These are phyloP conservation scores for Heliconius charithonia DNA, from an alignment of 2,888 invertebrate genomes.

Conservation along the genomic window DNA sequence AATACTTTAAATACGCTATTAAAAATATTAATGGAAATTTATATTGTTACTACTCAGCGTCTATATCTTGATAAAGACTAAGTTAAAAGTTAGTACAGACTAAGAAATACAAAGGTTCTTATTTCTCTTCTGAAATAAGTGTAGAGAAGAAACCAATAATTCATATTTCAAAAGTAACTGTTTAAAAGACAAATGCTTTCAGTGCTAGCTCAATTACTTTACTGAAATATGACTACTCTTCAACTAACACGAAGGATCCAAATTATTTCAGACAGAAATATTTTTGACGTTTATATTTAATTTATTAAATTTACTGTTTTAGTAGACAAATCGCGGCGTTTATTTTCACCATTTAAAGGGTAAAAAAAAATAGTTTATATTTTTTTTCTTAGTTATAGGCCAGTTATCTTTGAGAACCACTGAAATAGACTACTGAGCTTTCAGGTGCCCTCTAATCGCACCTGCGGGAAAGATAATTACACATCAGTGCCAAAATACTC, in stretches of 20 bases:
- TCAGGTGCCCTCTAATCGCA: conserved; percentile 7
- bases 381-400: too few relatives aligned
- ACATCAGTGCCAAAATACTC: conserved; percentile 19
- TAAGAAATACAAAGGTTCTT: conserved; percentile 8
- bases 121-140: not conserved
- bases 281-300: too few relatives aligned
- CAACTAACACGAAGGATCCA: too few relatives aligned
- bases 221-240: not conserved
- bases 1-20: too few relatives aligned
- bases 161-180: not conserved
- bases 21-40: too few relatives aligned
- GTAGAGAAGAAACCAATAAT: not conserved
- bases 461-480: conserved; percentile 12
- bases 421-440: not conserved
- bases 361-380: too few relatives aligned
- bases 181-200: not conserved
- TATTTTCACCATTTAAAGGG: too few relatives aligned
- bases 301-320: too few relatives aligned
- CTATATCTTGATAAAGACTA: not conserved
- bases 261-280: too few relatives aligned
- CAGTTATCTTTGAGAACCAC: not conserved
- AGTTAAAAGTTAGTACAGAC: not conserved
- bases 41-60: not conserved
- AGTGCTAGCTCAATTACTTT: not conserved
- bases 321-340: not conserved